Base-by-base conservation (phyloP, 2,797 vertebrate genomes). In the Coccyzus lansbergi region DNA sequence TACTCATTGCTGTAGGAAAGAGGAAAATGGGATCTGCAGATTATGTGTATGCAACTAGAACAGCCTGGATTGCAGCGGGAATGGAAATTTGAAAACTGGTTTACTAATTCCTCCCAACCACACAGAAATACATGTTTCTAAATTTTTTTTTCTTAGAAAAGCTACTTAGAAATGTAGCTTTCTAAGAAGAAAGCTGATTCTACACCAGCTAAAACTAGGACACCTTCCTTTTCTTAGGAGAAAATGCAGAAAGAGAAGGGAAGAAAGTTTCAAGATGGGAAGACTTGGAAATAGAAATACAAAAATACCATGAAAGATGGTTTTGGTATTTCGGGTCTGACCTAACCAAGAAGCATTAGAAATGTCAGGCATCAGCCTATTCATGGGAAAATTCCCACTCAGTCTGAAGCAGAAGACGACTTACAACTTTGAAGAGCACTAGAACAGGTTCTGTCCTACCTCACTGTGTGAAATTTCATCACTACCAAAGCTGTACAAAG, bases 21-120 rank as follows among this genome's bases (percentile, higher is more conserved):
- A 79, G 67, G 49, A 34, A 94, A 93, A 65, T 1, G 4, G 24
- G 26, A 55, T 81, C 42, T 88, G 72, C 53, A 86, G 72, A 53
- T 83, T 65, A 83, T 78, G 34, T 68, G 12, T 53, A 12, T 75
- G 71, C 77, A 94, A 85, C 65, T 56, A 51, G 33, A 91, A 53
- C 15, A 67, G 33, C 76, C 29, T 29, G 21, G 29, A 74, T 58
- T 81, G 58, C 49, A 95, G 36, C 26, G 90, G 64, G 58, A 77
- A 80, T 80, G 75, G 67, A 83, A 88, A 85, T 71, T 58, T 55
- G 3, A 87, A 85, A 94, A 89, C 42, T 12, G 26, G 6, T 69
- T 92, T 93, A 62, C 33, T 92, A 74, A 92, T 93, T 77, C 60
- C 40, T 94, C 74, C 68, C 60, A 80, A 63, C 36, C 71, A 80